These are phyloP conservation scores for Orthosia gracilis DNA, from an alignment of 2,888 invertebrate genomes.

Conservation along the genomic window DNA sequence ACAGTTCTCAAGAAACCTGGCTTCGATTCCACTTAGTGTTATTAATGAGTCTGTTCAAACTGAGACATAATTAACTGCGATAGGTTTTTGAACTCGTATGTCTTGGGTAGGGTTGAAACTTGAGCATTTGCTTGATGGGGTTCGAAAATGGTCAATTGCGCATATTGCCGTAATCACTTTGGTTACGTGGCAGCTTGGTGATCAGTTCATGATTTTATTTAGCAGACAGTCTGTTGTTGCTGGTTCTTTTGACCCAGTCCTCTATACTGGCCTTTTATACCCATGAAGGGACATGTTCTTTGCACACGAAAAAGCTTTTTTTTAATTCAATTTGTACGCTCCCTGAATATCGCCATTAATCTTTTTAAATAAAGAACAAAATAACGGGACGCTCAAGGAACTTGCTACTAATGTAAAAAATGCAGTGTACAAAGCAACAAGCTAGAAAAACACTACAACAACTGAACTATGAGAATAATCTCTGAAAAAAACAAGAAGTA, in stretches of 20 bases:
- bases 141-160: neutral
- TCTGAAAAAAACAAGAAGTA: slow-evolving; percentile 2
- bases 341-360: too few species aligned
- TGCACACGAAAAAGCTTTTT: too few species aligned
- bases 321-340: too few species aligned
- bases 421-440: neutral
- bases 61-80: slow-evolving; percentile 40
- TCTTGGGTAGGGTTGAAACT: slow-evolving; percentile 15
- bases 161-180: too few species aligned
- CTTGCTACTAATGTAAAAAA: neutral
- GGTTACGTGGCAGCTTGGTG: too few species aligned
- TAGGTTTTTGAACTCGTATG: slow-evolving; percentile 30
- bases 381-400: neutral
- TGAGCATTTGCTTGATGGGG: slow-evolving; percentile 1
- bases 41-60: slow-evolving; percentile 47
- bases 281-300: too few species aligned
- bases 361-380: too few species aligned
- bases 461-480: slow-evolving; percentile 4
- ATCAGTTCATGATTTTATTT: too few species aligned
- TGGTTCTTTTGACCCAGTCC: too few species aligned
- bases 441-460: slow-evolving; percentile 3
- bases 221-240: too few species aligned
- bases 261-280: too few species aligned
- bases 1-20: slow-evolving; percentile 38
- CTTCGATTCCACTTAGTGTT: slow-evolving; percentile 52